Evolutionary conservation across 2,113 vertebrate species (phyloP).

Genomic region (Nansenia antarctica): DNA sequence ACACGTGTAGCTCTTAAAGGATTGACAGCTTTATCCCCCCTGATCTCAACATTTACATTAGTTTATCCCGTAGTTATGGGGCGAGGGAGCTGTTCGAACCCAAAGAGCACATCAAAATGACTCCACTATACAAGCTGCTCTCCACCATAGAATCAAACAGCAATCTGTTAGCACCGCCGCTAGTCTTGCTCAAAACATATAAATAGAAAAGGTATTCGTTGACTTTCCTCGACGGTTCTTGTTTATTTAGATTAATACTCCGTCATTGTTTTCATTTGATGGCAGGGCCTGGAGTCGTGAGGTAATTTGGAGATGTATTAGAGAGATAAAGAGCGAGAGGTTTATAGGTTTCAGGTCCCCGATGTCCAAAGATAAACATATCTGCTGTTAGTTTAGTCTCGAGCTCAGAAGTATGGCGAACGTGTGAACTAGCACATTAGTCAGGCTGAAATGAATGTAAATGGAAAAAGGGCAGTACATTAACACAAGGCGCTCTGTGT

Average conservation of each 20-base stretch:
- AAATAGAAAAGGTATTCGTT: conserved; percentile 16
- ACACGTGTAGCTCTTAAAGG: conserved; percentile 43
- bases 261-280: conserved; percentile 53
- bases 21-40: conserved; percentile 35
- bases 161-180: neutral
- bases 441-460: conserved; percentile 14
- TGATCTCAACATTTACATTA: conserved; percentile 38
- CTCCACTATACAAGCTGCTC: neutral
- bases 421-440: conserved; percentile 41
- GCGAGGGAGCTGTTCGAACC: neutral
- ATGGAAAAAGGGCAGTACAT: too few relatives aligned
- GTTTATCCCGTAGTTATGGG: conserved; percentile 8
- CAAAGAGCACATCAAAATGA: neutral
- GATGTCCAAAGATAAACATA: conserved; percentile 52
- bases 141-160: conserved; percentile 6
- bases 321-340: conserved; percentile 42
- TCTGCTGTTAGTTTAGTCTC: conserved; percentile 59
- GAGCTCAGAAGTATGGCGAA: conserved; percentile 17
- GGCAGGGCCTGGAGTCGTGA: conserved; percentile 18
- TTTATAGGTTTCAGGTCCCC: conserved; percentile 55
- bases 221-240: conserved; percentile 13
- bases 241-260: conserved; percentile 49
- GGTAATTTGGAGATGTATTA: conserved; percentile 42
- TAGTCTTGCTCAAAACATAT: conserved; percentile 3
- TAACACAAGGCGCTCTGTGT: too few relatives aligned